Percentiles rank a stretch among this genome's conserved stretches.
These are phyloP conservation scores for Chrysodeixis includens DNA, from an alignment of 2,888 invertebrate species.

Conservation along the genomic window DNA sequence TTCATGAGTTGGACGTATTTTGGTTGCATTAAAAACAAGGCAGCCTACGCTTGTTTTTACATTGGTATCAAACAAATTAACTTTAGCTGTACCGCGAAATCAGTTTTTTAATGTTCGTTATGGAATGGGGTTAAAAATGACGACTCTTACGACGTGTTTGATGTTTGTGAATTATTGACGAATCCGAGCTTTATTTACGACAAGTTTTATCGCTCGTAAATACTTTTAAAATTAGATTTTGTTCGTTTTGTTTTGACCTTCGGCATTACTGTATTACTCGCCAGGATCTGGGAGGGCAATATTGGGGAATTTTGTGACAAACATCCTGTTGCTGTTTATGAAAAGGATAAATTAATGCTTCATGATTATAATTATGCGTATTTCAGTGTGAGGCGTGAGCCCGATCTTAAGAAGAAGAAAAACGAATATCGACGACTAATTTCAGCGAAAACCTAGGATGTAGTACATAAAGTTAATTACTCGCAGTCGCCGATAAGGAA, in stretches of 20 bases:
- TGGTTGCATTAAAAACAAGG: constrained; percentile 28
- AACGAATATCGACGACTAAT: too few relatives aligned
- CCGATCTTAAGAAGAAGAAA: too few relatives aligned
- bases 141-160: constrained; percentile 7
- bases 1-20: constrained; percentile 35
- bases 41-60: constrained; percentile 9
- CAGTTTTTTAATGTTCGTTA: constrained; percentile 1
- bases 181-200: constrained; percentile 31
- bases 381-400: too few relatives aligned
- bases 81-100: not conserved
- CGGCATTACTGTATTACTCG: not conserved
- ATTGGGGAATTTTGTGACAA: not conserved
- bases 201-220: constrained; percentile 31
- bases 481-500: too few relatives aligned
- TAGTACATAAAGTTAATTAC: too few relatives aligned
- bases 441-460: too few relatives aligned
- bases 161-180: constrained; percentile 13
- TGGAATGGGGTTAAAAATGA: not conserved
- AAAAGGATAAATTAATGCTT: too few relatives aligned
- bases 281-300: not conserved
- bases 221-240: constrained; percentile 25
- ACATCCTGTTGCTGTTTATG: too few relatives aligned
- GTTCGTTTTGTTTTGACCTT: not conserved
- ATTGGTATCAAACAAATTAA: constrained; percentile 13
- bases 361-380: too few relatives aligned